phyloP scores from a whole-genome alignment of 2,797 vertebrate species.

The Esox masquinongy region DNA sequence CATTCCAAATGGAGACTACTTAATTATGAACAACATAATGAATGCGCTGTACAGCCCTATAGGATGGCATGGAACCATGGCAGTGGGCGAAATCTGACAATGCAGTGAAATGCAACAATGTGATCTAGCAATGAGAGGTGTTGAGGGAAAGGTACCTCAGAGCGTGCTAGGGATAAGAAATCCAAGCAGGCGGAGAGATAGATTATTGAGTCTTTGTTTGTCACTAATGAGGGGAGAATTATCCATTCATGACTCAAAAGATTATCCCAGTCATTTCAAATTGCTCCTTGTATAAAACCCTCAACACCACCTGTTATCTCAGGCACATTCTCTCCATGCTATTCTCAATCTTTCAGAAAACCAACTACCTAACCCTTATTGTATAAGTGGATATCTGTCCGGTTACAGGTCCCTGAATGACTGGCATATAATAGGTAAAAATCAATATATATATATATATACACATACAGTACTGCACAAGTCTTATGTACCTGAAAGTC shows the following conservation, averaged over 20 bases:
- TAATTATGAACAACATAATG: slow-evolving; percentile 16
- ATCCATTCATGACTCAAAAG: slow-evolving; percentile 16
- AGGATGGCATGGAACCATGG: slow-evolving; percentile 12
- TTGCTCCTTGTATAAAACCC: not conserved
- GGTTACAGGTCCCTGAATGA: not conserved
- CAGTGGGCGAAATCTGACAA: slow-evolving; percentile 17
- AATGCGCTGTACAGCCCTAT: slow-evolving; percentile 5
- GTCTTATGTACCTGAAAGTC: too few species aligned
- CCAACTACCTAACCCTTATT: not conserved
- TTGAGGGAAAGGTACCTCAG: slow-evolving; percentile 11
- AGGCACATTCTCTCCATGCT: not conserved
- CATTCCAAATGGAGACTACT: not conserved
- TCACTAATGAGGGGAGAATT: slow-evolving; percentile 17
- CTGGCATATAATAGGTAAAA: not conserved
- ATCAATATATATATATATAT: not conserved
- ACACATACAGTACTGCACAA: too few species aligned
- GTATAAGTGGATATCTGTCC: not conserved
- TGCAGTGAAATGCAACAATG: slow-evolving; percentile 22
- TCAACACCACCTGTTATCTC: not conserved
- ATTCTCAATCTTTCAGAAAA: not conserved
- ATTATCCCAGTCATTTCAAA: slow-evolving; percentile 7
- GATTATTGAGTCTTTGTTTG: slow-evolving; percentile 18
- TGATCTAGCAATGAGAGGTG: slow-evolving; percentile 24
- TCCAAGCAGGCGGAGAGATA: slow-evolving; percentile 30
- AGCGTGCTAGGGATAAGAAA: slow-evolving; percentile 20